Percentiles rank a stretch among this genome's conserved stretches.
Evolutionary conservation across 2,113 vertebrate species (phyloP).

Genomic region (Kryptolebias marmoratus): DNA sequence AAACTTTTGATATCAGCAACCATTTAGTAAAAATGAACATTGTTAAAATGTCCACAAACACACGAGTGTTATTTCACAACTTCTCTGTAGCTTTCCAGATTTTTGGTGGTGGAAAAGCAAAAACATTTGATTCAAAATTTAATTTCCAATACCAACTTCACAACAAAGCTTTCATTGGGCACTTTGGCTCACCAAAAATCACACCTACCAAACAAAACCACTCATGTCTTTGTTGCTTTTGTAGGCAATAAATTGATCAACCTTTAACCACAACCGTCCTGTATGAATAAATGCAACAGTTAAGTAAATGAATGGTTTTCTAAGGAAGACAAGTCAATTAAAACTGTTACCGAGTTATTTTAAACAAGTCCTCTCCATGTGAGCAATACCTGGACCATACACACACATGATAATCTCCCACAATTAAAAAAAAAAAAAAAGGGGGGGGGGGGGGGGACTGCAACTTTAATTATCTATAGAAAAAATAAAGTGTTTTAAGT

Average conservation of each 20-base stretch:
- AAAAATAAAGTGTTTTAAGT: no score
- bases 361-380: background rate
- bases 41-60: no score
- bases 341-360: background rate
- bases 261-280: background rate
- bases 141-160: background rate
- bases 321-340: background rate
- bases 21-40: no score
- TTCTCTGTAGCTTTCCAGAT: background rate
- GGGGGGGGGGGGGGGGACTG: no score
- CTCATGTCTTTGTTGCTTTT: background rate
- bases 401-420: slow-evolving; percentile 28
- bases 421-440: slow-evolving; percentile 8
- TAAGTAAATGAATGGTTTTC: background rate
- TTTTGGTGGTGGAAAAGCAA: background rate
- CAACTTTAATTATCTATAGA: no score
- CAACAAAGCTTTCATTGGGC: slow-evolving; percentile 17
- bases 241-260: no score
- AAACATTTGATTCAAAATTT: background rate
- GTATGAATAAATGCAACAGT: no score
- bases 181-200: background rate
- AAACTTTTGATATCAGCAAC: no score
- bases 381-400: background rate
- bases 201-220: background rate
- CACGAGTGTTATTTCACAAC: background rate